phyloP scores from a whole-genome alignment of 2,888 invertebrate species.

The Drosophila greeni region DNA sequence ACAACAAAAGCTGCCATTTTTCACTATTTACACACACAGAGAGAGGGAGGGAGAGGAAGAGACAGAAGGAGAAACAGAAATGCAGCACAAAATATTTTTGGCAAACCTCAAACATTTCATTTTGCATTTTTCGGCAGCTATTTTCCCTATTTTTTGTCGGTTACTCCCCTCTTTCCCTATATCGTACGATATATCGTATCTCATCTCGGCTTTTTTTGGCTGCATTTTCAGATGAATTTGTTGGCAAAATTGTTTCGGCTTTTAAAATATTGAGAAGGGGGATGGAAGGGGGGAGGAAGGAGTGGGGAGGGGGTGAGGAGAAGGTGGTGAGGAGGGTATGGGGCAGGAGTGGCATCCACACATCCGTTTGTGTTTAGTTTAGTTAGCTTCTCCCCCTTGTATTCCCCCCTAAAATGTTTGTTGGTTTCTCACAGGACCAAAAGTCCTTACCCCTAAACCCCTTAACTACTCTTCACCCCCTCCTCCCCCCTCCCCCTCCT shows the following conservation, averaged over 20 bases:
- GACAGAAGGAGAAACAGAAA: too few relatives aligned
- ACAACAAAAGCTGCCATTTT: constrained; percentile 32
- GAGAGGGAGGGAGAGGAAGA: neutral
- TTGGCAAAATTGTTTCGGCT: constrained; percentile 56
- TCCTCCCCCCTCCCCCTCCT: neutral
- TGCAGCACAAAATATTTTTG: constrained; percentile 62
- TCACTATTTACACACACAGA: constrained; percentile 38
- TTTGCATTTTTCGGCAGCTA: constrained; percentile 40
- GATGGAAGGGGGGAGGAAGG: neutral
- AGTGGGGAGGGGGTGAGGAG: neutral
- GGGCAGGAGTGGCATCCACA: constrained; percentile 3
- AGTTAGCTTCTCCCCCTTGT: constrained; percentile 45
- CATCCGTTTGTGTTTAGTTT: constrained; percentile 53
- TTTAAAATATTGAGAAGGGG: constrained; percentile 67
- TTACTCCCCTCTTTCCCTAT: too few relatives aligned
- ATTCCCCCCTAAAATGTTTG: constrained; percentile 30
- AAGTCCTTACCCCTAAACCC: constrained; percentile 7
- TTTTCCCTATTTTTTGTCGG: constrained; percentile 2
- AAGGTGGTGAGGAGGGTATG: neutral
- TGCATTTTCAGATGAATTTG: constrained; percentile 53
- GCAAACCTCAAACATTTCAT: constrained; percentile 70
- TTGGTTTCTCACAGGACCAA: constrained; percentile 30
- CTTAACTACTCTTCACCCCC: neutral
- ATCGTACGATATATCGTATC: constrained; percentile 2
- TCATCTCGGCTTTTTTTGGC: constrained; percentile 24